phyloP scores from a whole-genome alignment of 2,888 invertebrate species.

The Eulithis prunata region DNA sequence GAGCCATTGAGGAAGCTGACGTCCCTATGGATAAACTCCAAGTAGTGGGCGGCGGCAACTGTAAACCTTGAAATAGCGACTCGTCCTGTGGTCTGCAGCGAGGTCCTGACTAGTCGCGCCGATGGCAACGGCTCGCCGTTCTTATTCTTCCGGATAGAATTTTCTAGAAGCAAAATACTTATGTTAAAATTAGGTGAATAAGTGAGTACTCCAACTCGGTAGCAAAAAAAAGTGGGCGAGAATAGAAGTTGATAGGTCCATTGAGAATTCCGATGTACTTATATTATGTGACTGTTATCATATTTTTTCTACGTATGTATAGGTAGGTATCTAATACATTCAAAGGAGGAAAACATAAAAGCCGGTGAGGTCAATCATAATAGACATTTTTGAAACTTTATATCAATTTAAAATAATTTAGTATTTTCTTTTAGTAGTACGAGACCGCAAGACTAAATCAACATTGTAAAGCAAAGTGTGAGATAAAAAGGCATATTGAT shows the following conservation, averaged over 20 bases:
- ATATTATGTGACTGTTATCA: too few species aligned
- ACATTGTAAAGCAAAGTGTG: constrained; percentile 22
- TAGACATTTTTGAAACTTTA: too few species aligned
- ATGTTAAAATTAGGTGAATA: too few species aligned
- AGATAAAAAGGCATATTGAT: constrained; percentile 36
- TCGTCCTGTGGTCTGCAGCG: constrained; percentile 60
- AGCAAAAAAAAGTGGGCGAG: too few species aligned
- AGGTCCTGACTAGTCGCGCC: constrained; percentile 62
- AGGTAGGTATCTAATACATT: too few species aligned
- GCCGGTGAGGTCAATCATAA: too few species aligned
- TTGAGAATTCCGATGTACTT: too few species aligned
- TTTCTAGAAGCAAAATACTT: constrained; percentile 36
- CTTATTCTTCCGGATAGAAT: constrained; percentile 53
- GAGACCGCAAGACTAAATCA: constrained; percentile 2
- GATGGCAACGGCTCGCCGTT: constrained; percentile 59
- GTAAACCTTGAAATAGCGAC: constrained; percentile 60
- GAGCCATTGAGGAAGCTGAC: constrained; percentile 61
- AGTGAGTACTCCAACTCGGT: too few species aligned
- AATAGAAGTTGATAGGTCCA: too few species aligned
- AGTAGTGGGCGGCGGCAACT: constrained; percentile 56
- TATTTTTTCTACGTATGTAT: too few species aligned
- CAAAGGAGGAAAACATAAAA: too few species aligned
- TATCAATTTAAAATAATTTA: too few species aligned
- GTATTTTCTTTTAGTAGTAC: not conserved
- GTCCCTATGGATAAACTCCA: constrained; percentile 64